A percentile compares a stretch with the other conserved stretches of the same genome.
phyloP scores from a whole-genome alignment of 2,113 vertebrate species.

The Polypterus bichir region DNA sequence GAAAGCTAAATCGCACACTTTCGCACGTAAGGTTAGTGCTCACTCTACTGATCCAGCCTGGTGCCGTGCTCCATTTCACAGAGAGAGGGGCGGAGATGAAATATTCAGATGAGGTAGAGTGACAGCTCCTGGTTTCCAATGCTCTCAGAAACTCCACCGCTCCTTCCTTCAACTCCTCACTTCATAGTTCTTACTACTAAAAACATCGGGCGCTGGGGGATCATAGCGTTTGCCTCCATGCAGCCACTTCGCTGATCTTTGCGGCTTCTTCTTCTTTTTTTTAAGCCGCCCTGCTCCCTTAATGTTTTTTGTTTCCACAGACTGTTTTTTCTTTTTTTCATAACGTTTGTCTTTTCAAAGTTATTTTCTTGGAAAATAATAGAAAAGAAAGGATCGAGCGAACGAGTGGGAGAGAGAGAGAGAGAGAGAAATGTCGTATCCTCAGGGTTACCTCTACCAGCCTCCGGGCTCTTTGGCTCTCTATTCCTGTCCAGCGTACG shows the following conservation, averaged over 20 bases:
- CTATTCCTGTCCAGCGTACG: constrained; percentile 89
- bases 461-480: constrained; percentile 93
- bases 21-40: too few relatives aligned
- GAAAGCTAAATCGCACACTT: too few relatives aligned
- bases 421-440: constrained; percentile 86
- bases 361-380: constrained; percentile 23
- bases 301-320: constrained; percentile 8
- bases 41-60: constrained; percentile 24
- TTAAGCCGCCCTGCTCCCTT: constrained; percentile 37
- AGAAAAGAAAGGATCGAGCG: constrained; percentile 25
- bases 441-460: constrained; percentile 99
- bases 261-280: constrained; percentile 31
- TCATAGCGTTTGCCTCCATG: constrained; percentile 61
- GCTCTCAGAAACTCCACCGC: constrained; percentile 77
- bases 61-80: constrained; percentile 38
- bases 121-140: constrained; percentile 85
- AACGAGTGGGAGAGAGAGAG: constrained; percentile 29
- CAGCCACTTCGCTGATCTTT: constrained; percentile 56
- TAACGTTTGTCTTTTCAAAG: constrained; percentile 23
- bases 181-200: constrained; percentile 54
- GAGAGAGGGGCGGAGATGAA: constrained; percentile 62
- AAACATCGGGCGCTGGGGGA: constrained; percentile 76
- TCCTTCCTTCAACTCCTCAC: constrained; percentile 78
- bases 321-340: constrained; percentile 18
- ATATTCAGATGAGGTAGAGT: constrained; percentile 84